Evolutionary conservation across 2,888 invertebrate species (phyloP).

Genomic region (Synanthedon tipuliformis): DNA sequence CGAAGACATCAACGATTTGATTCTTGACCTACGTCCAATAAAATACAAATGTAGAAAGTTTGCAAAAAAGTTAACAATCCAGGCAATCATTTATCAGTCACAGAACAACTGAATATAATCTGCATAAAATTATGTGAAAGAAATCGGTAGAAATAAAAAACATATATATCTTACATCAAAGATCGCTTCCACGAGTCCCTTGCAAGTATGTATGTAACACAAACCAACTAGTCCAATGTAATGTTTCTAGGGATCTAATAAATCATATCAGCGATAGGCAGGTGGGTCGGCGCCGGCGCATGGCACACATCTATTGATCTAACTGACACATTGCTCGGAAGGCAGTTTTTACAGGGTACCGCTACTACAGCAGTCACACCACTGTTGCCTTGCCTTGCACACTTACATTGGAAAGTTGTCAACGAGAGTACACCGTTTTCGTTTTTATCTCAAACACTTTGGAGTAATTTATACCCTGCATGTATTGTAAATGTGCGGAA

Average conservation of each 20-base stretch:
- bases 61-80: constrained; percentile 3
- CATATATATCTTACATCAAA: no score
- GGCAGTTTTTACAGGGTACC: not conserved
- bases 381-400: not conserved
- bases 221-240: constrained; percentile 4
- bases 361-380: not conserved
- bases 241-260: constrained; percentile 30
- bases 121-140: no score
- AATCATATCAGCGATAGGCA: constrained; percentile 42
- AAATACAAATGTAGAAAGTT: not conserved
- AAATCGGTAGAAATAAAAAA: no score
- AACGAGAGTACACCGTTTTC: not conserved
- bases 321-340: not conserved
- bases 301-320: not conserved
- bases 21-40: not conserved
- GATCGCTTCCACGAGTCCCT: no score
- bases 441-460: no score
- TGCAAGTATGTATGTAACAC: no score
- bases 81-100: no score
- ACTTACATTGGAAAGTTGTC: not conserved
- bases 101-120: no score
- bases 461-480: no score
- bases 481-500: no score
- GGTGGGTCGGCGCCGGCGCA: constrained; percentile 51
- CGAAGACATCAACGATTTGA: not conserved